Conservation (phyloP, 2,888 invertebrate species). For the Apotomis capreana region DNA sequence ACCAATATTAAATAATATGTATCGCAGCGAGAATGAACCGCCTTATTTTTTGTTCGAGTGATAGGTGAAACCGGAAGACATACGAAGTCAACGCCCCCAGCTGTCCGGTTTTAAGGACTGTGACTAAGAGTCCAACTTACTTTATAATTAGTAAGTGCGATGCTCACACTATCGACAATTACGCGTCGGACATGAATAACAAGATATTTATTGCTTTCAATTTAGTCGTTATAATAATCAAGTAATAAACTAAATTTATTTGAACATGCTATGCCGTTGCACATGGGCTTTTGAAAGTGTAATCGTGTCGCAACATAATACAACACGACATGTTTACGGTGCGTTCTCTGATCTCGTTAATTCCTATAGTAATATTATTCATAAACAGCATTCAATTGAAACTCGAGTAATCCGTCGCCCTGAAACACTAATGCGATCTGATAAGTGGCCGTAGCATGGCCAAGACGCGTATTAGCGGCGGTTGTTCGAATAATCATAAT, state of each 20-base stretch:
- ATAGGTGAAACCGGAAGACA: slow-evolving; percentile 42
- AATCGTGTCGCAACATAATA: slow-evolving; percentile 14
- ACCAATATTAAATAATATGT: neutral
- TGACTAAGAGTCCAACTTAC: slow-evolving; percentile 31
- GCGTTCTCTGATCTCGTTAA: slow-evolving; percentile 3
- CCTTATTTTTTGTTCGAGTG: slow-evolving; percentile 26
- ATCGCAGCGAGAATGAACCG: slow-evolving; percentile 25
- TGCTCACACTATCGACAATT: slow-evolving; percentile 21
- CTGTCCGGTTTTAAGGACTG: slow-evolving; percentile 41
- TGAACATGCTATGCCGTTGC: slow-evolving; percentile 7
- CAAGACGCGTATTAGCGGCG: slow-evolving; percentile 15
- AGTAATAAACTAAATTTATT: slow-evolving; percentile 18
- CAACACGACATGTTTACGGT: neutral
- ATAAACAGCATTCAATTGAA: neutral
- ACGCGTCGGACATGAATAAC: slow-evolving; percentile 8
- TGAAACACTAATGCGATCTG: neutral
- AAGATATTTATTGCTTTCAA: slow-evolving; percentile 22
- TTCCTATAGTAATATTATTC: neutral
- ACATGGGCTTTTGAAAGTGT: slow-evolving; percentile 7
- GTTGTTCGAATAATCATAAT: slow-evolving; percentile 13
- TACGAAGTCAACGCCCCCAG: slow-evolving; percentile 39
- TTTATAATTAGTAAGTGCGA: slow-evolving; percentile 30
- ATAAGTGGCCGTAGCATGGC: slow-evolving; percentile 10
- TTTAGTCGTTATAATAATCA: slow-evolving; percentile 17
- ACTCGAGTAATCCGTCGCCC: neutral